Evolutionary conservation across 2,797 vertebrate species (phyloP).

Genomic region (Apogon talboti): DNA sequence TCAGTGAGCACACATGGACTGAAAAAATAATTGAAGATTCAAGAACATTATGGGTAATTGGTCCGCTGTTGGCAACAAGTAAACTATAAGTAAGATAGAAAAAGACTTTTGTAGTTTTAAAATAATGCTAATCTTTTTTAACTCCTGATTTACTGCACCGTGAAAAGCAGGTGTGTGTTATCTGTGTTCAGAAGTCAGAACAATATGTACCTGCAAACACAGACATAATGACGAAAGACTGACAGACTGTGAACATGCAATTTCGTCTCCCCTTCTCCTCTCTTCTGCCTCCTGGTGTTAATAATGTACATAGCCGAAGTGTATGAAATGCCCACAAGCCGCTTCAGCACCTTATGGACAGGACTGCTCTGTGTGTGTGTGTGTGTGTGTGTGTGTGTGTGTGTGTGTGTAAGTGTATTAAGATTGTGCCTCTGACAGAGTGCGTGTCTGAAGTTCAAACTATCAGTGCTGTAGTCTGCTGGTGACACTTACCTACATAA

Average conservation of each 20-base stretch:
- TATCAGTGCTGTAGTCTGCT: slow-evolving; percentile 44
- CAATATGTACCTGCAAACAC: slow-evolving; percentile 16
- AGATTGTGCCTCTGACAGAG: slow-evolving; percentile 58
- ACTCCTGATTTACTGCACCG: slow-evolving; percentile 15
- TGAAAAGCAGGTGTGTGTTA: slow-evolving; percentile 5
- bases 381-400: slow-evolving; percentile 13
- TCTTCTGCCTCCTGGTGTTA: slow-evolving; percentile 67
- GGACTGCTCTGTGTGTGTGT: slow-evolving; percentile 75
- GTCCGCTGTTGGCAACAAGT: background rate
- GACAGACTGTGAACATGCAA: slow-evolving; percentile 48
- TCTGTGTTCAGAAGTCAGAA: slow-evolving; percentile 61
- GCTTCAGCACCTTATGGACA: slow-evolving; percentile 95
- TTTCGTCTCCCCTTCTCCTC: slow-evolving; percentile 15
- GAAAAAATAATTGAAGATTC: slow-evolving; percentile 32
- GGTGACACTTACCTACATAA: slow-evolving; percentile 1
- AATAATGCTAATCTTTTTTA: slow-evolving; percentile 17
- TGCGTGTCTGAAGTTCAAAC: slow-evolving; percentile 27
- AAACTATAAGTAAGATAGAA: slow-evolving; percentile 5
- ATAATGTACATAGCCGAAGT: slow-evolving; percentile 89
- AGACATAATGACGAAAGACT: slow-evolving; percentile 27
- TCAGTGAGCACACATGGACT: slow-evolving; percentile 19
- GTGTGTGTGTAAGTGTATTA: slow-evolving; percentile 6
- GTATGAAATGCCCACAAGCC: slow-evolving; percentile 82
- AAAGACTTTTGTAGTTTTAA: slow-evolving; percentile 19
- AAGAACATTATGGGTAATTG: slow-evolving; percentile 13